Base-by-base conservation (phyloP, 2,797 vertebrate species). In the Margarornis squamiger region DNA sequence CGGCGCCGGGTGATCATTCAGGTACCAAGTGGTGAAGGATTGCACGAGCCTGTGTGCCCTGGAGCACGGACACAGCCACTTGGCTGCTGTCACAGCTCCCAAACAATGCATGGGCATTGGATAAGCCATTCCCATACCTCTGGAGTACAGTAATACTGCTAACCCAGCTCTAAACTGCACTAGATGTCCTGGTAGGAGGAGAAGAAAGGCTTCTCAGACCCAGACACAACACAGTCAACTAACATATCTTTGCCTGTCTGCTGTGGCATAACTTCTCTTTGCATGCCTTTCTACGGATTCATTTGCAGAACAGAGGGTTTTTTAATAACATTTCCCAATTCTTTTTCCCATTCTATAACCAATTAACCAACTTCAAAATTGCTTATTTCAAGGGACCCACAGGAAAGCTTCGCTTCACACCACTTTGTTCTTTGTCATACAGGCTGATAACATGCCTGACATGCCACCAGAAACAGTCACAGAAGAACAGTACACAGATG, bases 1-100 rank as follows among this genome's bases (percentile, higher is more conserved):
- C 99, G 98, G 81, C 99, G 99, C 71, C 98, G 99, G 96, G 98
- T 99, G 94, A 99, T 99, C 92, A 99, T 99, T 90, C 99, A 99
- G 99, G 99, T 99, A 99, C 97, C 2, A 32, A 96, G 96, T 94
- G 63, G 80, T 89, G 62, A 76, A 46, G 1, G n/a, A 72, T 17
- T 96, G 98, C 97, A 96, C 8, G 85, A 87, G 84, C 54, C 76
- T 65, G 27, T 65, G 88, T 72, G 85, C 68, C 83, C 86, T 32
- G 24, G n/a, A 48, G 46, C 75, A 41, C 71, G 3, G 39, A 58
- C 46, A 39, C 80, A 68, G 2, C 52, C 46, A 4, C 27, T 21
- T 65, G 82, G 67, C 17, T 66, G 76, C 13, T 70, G 39, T 19
- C 36, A 77, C 67, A 66, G 34, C 83, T 95, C 73, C 77, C 9